phyloP scores from a whole-genome alignment of 2,113 vertebrate species.

The Perca schrenkii region DNA sequence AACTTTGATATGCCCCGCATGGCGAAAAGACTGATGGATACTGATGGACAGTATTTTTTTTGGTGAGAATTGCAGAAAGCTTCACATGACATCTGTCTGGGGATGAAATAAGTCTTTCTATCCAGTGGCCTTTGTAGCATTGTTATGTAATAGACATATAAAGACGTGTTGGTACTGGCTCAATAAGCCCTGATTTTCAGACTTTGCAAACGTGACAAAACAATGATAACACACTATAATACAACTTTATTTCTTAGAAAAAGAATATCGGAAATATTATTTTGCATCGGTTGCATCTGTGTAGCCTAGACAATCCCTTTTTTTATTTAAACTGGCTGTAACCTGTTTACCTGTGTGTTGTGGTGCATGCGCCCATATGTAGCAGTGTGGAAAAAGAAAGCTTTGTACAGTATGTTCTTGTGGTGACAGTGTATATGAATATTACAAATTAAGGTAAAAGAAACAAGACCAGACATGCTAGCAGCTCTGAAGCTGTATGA shows the following conservation, averaged over 20 bases:
- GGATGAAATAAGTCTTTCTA: not conserved
- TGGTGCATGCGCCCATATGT: not conserved
- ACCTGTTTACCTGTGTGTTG: constrained; percentile 36
- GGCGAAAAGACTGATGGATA: constrained; percentile 12
- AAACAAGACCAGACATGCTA: not conserved
- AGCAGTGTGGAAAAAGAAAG: not conserved
- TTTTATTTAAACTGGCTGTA: constrained; percentile 21
- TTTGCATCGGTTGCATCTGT: constrained; percentile 15
- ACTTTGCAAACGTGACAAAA: constrained; percentile 15
- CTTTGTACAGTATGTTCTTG: not conserved
- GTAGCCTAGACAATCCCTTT: constrained; percentile 6
- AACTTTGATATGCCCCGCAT: constrained; percentile 6
- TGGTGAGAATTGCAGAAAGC: not conserved
- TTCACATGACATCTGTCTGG: not conserved
- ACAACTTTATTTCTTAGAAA: constrained; percentile 2
- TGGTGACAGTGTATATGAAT: not conserved
- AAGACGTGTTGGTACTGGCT: not conserved
- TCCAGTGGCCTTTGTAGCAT: not conserved
- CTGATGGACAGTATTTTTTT: not conserved
- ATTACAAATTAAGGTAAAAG: not conserved
- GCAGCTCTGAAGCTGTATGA: too few relatives aligned
- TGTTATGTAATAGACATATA: not conserved
- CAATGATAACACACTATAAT: constrained; percentile 7
- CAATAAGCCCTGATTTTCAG: not conserved
- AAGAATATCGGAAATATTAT: not conserved